These are phyloP conservation scores for Hipposideros larvatus DNA, from an alignment of 2,797 vertebrate genomes.

Conservation along the genomic window DNA sequence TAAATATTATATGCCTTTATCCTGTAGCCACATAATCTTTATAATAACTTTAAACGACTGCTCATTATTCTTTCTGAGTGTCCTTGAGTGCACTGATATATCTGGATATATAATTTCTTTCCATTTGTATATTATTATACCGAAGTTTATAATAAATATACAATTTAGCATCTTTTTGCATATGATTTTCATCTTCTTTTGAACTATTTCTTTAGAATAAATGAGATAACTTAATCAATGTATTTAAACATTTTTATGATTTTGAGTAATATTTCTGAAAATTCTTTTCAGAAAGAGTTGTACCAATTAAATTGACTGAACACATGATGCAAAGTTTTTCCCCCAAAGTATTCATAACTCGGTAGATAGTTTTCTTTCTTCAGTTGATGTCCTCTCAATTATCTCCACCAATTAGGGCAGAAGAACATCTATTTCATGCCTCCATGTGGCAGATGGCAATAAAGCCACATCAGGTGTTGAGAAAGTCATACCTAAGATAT, in stretches of 20 bases:
- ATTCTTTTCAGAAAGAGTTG: constrained; percentile 5
- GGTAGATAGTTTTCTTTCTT: not conserved
- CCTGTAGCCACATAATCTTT: not conserved
- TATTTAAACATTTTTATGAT: not conserved
- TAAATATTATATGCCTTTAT: not conserved
- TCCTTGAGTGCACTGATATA: not conserved
- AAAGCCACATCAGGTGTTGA: not conserved
- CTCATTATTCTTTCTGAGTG: not conserved
- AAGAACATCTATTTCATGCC: not conserved
- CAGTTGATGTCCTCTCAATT: not conserved
- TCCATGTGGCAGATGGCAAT: not conserved
- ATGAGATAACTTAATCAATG: not conserved
- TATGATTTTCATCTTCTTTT: not conserved
- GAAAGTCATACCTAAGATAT: not conserved
- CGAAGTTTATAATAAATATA: not conserved
- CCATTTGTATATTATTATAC: not conserved
- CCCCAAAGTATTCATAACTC: not conserved
- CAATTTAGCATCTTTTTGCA: not conserved
- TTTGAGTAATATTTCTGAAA: not conserved
- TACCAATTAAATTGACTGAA: not conserved
- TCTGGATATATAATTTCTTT: not conserved
- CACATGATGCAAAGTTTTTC: not conserved
- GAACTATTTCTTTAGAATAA: constrained; percentile 8
- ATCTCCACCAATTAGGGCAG: not conserved
- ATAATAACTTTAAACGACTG: not conserved